These are phyloP conservation scores for Hippocampus abdominalis DNA, from an alignment of 2,113 vertebrate genomes.

Conservation along the genomic window DNA sequence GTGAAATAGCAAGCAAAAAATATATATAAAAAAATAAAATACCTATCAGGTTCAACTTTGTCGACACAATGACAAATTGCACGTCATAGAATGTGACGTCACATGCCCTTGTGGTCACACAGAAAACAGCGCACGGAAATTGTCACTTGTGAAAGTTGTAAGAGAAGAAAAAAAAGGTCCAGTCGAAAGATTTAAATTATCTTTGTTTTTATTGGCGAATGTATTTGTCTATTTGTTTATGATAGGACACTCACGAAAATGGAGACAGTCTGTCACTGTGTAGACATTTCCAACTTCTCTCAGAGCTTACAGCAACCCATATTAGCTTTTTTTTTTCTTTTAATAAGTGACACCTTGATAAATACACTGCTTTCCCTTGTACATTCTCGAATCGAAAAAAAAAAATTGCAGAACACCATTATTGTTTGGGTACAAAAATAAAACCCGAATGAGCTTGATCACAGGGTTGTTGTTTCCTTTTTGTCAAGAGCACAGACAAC, in stretches of 20 bases:
- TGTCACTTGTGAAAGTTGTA: neutral
- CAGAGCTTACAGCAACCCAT: constrained; percentile 47
- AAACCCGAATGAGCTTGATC: constrained; percentile 66
- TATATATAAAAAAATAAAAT: neutral
- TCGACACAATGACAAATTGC: too few species aligned
- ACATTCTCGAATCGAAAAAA: constrained; percentile 55
- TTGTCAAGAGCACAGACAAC: neutral
- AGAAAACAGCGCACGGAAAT: neutral
- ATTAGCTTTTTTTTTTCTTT: neutral
- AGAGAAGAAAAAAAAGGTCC: neutral
- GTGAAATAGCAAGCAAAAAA: neutral
- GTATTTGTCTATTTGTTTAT: constrained; percentile 38
- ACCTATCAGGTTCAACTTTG: too few species aligned
- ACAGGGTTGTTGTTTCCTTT: constrained; percentile 30
- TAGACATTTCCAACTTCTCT: neutral
- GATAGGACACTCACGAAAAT: too few species aligned
- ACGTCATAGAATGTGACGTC: neutral
- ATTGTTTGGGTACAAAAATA: constrained; percentile 72
- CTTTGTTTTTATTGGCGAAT: constrained; percentile 72
- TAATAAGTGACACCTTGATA: constrained; percentile 28
- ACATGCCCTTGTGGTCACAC: neutral
- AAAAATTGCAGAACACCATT: constrained; percentile 54
- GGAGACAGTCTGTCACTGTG: constrained; percentile 23
- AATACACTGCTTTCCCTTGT: constrained; percentile 38
- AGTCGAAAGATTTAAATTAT: constrained; percentile 19